Evolutionary conservation across 2,797 vertebrate genomes (phyloP).

Genomic region (Apodemus agrarius): DNA sequence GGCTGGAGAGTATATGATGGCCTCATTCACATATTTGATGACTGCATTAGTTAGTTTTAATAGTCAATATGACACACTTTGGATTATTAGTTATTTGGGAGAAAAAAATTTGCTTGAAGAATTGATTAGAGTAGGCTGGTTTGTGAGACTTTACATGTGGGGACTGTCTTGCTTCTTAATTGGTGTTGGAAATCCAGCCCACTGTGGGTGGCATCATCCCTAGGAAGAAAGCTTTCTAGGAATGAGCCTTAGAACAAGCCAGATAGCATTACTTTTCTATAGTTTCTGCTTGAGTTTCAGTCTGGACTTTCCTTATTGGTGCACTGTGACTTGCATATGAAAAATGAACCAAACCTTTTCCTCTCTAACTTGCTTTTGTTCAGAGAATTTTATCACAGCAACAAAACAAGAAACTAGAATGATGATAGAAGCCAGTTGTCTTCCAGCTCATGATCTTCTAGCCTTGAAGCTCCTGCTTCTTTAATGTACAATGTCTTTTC

Average conservation of each 20-base stretch:
- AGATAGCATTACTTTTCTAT: neutral
- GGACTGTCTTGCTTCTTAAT: neutral
- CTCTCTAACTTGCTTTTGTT: neutral
- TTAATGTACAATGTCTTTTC: neutral
- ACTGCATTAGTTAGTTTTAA: neutral
- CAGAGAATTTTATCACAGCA: neutral
- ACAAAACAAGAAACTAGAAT: neutral
- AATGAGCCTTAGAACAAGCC: neutral
- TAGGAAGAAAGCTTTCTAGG: neutral
- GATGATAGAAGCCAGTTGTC: neutral
- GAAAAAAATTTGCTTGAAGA: neutral
- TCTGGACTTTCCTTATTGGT: neutral
- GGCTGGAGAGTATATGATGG: neutral
- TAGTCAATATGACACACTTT: neutral
- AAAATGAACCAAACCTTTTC: neutral
- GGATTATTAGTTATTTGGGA: neutral
- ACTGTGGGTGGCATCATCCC: neutral
- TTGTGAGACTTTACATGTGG: neutral
- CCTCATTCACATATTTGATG: neutral
- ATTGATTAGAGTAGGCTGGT: neutral
- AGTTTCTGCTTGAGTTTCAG: neutral
- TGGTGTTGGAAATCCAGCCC: neutral
- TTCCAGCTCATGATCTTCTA: neutral
- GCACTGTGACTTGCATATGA: too few species aligned
- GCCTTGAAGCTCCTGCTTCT: neutral